A percentile compares a stretch with the other conserved stretches of the same genome.
Evolutionary conservation across 2,888 invertebrate genomes (phyloP).

Genomic region (Antheraea assamensis): DNA sequence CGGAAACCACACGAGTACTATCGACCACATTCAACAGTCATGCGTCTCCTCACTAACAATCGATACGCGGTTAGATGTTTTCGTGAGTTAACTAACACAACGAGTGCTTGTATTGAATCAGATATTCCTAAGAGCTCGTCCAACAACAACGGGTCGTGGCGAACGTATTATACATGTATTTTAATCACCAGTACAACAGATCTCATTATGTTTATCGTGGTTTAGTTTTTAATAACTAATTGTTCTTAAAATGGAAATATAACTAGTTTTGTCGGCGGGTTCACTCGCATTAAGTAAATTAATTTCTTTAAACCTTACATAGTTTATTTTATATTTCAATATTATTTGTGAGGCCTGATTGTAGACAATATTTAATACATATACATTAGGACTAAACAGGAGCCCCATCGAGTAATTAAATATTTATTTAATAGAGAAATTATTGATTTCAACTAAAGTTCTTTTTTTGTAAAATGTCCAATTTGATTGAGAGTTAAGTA

Average conservation of each 20-base stretch:
- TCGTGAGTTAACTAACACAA: slow-evolving; percentile 13
- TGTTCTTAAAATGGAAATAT: not conserved
- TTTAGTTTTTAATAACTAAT: not conserved
- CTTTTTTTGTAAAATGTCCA: too few species aligned
- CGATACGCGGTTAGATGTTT: slow-evolving; percentile 8
- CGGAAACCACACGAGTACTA: not conserved
- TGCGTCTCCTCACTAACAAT: slow-evolving; percentile 8
- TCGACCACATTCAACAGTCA: slow-evolving; percentile 5
- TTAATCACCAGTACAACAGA: not conserved
- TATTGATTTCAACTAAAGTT: too few species aligned
- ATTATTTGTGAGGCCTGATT: too few species aligned
- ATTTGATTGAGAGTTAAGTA: too few species aligned
- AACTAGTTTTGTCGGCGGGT: not conserved
- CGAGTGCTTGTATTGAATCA: not conserved
- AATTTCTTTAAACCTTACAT: too few species aligned
- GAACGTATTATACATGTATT: not conserved
- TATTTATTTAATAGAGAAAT: too few species aligned
- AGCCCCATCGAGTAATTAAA: too few species aligned
- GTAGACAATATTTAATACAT: too few species aligned
- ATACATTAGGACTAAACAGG: too few species aligned
- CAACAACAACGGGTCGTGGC: not conserved
- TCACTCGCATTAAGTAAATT: not conserved
- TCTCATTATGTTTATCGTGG: not conserved
- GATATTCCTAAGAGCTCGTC: not conserved
- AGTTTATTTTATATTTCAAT: too few species aligned